Evolutionary conservation across 2,888 invertebrate species (phyloP).

Genomic region (Caenorhabditis uteleia): DNA sequence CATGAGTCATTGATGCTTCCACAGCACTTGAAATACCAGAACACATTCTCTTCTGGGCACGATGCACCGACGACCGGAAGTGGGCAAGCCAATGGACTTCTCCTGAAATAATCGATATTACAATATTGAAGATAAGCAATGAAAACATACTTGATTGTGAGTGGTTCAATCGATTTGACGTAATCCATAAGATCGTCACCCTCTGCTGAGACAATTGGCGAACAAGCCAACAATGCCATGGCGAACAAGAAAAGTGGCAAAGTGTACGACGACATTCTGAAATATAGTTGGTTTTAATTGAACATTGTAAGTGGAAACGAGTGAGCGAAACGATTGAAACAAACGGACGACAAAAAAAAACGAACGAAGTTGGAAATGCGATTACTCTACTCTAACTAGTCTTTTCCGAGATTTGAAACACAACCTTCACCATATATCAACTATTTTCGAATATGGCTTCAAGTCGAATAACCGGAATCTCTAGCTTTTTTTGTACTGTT

Average conservation of each 20-base stretch:
- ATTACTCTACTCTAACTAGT: too few relatives aligned
- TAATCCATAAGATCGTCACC: constrained; percentile 42
- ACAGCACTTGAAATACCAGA: constrained; percentile 63
- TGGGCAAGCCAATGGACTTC: constrained; percentile 53
- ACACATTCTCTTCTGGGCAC: constrained; percentile 59
- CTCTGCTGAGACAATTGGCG: constrained; percentile 24
- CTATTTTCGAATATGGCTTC: too few relatives aligned
- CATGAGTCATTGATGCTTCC: constrained; percentile 53
- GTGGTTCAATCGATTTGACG: constrained; percentile 35
- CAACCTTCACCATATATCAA: too few relatives aligned
- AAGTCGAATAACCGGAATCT: too few relatives aligned
- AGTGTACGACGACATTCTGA: constrained; percentile 29
- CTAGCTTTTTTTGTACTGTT: too few relatives aligned
- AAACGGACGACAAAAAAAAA: too few relatives aligned
- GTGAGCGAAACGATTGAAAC: too few relatives aligned
- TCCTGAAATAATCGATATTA: constrained; percentile 15
- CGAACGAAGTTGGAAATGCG: too few relatives aligned
- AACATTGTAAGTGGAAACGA: too few relatives aligned
- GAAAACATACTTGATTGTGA: constrained; percentile 16
- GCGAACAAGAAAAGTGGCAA: constrained; percentile 32
- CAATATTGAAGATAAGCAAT: too few relatives aligned
- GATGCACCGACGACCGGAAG: constrained; percentile 56
- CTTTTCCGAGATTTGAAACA: too few relatives aligned
- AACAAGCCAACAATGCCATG: constrained; percentile 21
- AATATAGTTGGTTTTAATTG: too few relatives aligned